Evolutionary conservation across 2,113 vertebrate genomes (phyloP).

Genomic region (Perca flavescens): DNA sequence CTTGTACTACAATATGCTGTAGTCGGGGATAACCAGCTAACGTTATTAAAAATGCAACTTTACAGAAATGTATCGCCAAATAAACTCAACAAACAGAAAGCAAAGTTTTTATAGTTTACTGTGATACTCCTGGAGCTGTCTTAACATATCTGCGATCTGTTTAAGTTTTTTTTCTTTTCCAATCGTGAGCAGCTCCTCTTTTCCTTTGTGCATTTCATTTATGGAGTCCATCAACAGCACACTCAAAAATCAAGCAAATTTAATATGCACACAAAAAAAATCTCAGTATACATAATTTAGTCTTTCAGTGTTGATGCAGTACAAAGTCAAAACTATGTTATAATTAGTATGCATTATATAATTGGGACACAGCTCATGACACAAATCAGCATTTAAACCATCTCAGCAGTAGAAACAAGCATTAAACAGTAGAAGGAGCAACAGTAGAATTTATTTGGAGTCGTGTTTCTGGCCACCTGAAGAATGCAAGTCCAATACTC

Average conservation of each 20-base stretch:
- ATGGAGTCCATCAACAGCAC: background rate
- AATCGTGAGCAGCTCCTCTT: background rate
- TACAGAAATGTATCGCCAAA: background rate
- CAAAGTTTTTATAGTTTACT: conserved; percentile 1
- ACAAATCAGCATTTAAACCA: background rate
- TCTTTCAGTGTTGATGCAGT: background rate
- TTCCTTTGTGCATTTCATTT: conserved; percentile 4
- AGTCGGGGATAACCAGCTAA: conserved; percentile 8
- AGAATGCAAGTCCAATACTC: background rate
- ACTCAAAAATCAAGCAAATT: background rate
- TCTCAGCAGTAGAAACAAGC: too few species aligned
- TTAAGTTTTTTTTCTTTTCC: background rate
- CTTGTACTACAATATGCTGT: background rate
- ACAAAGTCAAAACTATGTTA: conserved; percentile 5
- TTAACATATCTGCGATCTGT: background rate
- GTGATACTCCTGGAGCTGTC: conserved; percentile 8
- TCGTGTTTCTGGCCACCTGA: background rate
- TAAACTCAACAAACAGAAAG: background rate
- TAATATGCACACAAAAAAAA: conserved; percentile 18
- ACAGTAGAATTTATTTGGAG: background rate
- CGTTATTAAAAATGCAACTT: conserved; percentile 1
- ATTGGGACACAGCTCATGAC: conserved; percentile 15
- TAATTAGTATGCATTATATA: background rate
- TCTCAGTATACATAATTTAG: conserved; percentile 35
- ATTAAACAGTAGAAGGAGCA: too few species aligned